A percentile compares a stretch with the other conserved stretches of the same genome.
These are phyloP conservation scores for Pyrochroa serraticornis DNA, from an alignment of 2,888 invertebrate species.

Conservation along the genomic window DNA sequence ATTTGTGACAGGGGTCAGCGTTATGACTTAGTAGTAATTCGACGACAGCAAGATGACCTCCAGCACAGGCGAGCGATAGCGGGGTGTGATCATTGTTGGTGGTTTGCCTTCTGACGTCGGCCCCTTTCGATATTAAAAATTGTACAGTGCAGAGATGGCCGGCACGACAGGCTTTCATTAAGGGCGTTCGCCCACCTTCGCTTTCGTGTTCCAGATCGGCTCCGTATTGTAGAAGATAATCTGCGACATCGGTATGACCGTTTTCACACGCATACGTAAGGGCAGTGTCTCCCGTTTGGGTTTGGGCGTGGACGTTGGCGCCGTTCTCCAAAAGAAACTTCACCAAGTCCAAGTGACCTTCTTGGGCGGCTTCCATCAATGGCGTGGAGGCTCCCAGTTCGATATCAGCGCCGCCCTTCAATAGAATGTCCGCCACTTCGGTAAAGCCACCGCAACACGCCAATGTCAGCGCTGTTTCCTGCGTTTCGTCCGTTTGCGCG, in stretches of 20 bases:
- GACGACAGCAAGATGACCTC: constrained; percentile 93
- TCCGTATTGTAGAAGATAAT: constrained; percentile 86
- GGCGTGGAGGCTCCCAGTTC: constrained; percentile 96
- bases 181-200: constrained; percentile 92
- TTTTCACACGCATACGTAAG: constrained; percentile 98
- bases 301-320: constrained; percentile 92
- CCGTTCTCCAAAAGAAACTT: constrained; percentile 82
- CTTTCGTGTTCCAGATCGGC: constrained; percentile 95
- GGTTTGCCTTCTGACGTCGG: constrained; percentile 86
- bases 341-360: constrained; percentile 94
- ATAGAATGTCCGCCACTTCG: constrained; percentile 93
- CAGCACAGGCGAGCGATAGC: constrained; percentile 93
- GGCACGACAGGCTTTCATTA: constrained; percentile 98
- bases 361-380: constrained; percentile 98
- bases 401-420: constrained; percentile 93
- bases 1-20: constrained; percentile 94
- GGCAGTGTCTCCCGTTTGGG: constrained; percentile 84
- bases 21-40: constrained; percentile 89
- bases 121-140: constrained; percentile 88
- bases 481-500: constrained; percentile 98
- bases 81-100: constrained; percentile 97
- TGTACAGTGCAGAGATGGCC: constrained; percentile 96
- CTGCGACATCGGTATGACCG: constrained; percentile 97
- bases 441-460: constrained; percentile 95
- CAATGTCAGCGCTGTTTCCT: constrained; percentile 92